Evolutionary conservation across 2,113 vertebrate genomes (phyloP).

Genomic region (Hystrix cristata): DNA sequence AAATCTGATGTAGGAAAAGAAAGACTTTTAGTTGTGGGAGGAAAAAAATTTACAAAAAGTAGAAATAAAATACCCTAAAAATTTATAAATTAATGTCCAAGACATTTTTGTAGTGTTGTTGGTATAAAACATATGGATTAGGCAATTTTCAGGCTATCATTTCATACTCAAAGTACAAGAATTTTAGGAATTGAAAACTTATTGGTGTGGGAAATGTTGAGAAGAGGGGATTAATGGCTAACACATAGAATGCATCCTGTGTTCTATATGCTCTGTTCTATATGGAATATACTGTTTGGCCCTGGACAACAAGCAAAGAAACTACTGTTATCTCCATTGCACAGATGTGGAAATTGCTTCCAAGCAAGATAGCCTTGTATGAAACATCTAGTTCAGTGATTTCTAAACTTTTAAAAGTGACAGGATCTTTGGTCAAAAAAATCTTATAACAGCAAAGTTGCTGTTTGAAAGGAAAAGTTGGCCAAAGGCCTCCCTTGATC

Average conservation of each 20-base stretch:
- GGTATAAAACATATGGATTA: not conserved
- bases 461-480: not conserved
- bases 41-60: not conserved
- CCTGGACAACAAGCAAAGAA: not conserved
- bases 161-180: not conserved
- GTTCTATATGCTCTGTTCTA: not conserved
- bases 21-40: not conserved
- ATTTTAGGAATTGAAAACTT: not conserved
- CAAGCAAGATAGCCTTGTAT: not conserved
- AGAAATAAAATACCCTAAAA: slow-evolving; percentile 34
- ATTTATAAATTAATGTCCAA: slow-evolving; percentile 9
- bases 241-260: not conserved
- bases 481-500: slow-evolving; percentile 18
- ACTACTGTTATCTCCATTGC: not conserved
- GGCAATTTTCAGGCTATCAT: not conserved
- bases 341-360: not conserved
- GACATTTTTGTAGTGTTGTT: not conserved
- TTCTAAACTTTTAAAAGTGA: slow-evolving; percentile 41
- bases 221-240: not conserved
- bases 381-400: not conserved
- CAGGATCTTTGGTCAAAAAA: slow-evolving; percentile 1
- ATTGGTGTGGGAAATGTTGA: not conserved
- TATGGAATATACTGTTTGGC: not conserved
- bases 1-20: not conserved
- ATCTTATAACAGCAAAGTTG: not conserved